A percentile compares a stretch with the other conserved stretches of the same genome.
These are phyloP conservation scores for Microchirus variegatus DNA, from an alignment of 2,797 vertebrate genomes.

Conservation along the genomic window DNA sequence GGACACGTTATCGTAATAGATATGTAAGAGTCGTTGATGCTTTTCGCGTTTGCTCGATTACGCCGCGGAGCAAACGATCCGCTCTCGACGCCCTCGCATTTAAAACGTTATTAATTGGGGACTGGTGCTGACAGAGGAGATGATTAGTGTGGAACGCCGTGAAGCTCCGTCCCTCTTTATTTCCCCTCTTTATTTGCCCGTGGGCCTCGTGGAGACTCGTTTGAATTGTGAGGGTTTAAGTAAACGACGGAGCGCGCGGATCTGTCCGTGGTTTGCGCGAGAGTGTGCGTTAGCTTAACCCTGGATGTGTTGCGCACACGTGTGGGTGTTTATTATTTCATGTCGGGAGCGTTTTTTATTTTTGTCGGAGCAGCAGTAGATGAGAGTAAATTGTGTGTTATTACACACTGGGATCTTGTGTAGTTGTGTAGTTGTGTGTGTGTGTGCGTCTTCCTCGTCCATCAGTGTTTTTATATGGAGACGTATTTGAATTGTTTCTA, in stretches of 20 bases:
- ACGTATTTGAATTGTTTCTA: conserved; percentile 85
- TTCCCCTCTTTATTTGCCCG: conserved; percentile 50
- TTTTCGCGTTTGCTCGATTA: conserved; percentile 32
- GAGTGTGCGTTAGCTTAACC: conserved; percentile 33
- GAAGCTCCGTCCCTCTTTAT: conserved; percentile 28
- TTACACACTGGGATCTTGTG: conserved; percentile 32
- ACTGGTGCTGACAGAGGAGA: conserved; percentile 28
- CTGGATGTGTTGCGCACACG: background rate
- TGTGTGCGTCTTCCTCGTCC: conserved; percentile 67
- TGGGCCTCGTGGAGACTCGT: conserved; percentile 50
- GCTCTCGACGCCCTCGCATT: conserved; percentile 53
- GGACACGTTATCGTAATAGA: conserved; percentile 53
- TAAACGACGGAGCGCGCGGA: conserved; percentile 50
- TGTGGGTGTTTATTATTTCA: conserved; percentile 39
- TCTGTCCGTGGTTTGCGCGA: too few species aligned
- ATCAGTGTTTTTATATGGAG: conserved; percentile 65
- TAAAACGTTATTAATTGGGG: conserved; percentile 49
- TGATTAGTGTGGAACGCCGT: conserved; percentile 46
- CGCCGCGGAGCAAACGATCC: conserved; percentile 37
- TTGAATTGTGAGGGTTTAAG: conserved; percentile 62
- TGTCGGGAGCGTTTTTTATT: conserved; percentile 42
- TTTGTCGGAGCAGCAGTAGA: conserved; percentile 21
- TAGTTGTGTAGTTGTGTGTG: conserved; percentile 47
- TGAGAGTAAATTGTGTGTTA: conserved; percentile 57
- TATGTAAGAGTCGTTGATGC: too few species aligned